Conservation (phyloP, 1,140 invertebrate genomes). For the Chironomus striatipennis region DNA sequence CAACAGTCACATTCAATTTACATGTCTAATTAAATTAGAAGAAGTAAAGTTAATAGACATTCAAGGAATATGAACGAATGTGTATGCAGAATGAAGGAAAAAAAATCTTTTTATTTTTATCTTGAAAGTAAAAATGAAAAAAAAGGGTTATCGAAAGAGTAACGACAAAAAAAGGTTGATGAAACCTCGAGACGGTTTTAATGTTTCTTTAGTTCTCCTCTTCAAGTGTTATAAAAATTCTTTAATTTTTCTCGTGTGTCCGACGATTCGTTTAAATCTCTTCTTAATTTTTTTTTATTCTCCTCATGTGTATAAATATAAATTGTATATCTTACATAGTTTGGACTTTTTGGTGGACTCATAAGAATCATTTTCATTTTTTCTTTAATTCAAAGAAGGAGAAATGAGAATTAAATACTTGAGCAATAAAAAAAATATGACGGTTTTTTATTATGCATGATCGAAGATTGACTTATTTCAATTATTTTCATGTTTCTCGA, state of each 20-base stretch:
- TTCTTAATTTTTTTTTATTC: conserved; percentile 1
- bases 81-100: no score
- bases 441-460: conserved; percentile 24
- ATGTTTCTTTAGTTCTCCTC: background rate
- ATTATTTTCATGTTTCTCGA: background rate
- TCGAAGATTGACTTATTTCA: conserved; percentile 24
- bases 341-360: no score
- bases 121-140: background rate
- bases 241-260: conserved; percentile 8
- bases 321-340: no score
- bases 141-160: background rate
- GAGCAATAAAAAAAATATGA: conserved; percentile 21
- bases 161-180: conserved; percentile 7
- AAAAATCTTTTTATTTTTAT: background rate
- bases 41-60: background rate
- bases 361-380: no score
- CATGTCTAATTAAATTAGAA: conserved; percentile 9
- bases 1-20: conserved; percentile 2
- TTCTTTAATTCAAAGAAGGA: background rate
- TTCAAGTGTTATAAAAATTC: conserved; percentile 10
- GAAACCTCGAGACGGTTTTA: background rate
- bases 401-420: background rate
- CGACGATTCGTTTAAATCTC: background rate
- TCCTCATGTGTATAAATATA: background rate
- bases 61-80: no score